Percentiles rank a stretch among this genome's conserved stretches.
These are phyloP conservation scores for Patagioenas fasciata DNA, from an alignment of 2,113 vertebrate species.

Conservation along the genomic window DNA sequence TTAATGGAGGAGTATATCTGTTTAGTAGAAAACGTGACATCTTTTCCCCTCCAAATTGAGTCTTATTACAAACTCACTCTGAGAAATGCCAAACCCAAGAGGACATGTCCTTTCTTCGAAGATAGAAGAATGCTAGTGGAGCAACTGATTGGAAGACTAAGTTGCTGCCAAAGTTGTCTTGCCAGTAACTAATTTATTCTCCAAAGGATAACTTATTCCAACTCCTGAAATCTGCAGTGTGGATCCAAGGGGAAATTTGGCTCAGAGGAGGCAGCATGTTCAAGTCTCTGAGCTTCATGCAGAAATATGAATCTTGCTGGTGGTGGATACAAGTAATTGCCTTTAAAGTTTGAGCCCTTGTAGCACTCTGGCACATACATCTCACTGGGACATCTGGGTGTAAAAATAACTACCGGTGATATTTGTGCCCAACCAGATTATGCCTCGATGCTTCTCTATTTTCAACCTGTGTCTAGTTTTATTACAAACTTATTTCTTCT, in stretches of 20 bases:
- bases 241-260: constrained; percentile 42
- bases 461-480: not conserved
- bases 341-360: not conserved
- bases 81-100: not conserved
- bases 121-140: not conserved
- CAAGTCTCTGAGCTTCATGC: not conserved
- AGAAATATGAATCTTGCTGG: not conserved
- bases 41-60: not conserved
- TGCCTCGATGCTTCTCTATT: not conserved
- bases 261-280: not conserved
- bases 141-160: constrained; percentile 33
- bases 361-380: not conserved
- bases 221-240: not conserved
- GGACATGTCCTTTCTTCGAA: not conserved
- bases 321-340: not conserved
- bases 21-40: constrained; percentile 6
- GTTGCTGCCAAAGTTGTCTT: constrained; percentile 45
- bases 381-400: not conserved
- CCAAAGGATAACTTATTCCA: constrained; percentile 39
- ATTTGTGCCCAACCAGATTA: not conserved
- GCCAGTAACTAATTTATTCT: constrained; percentile 57
- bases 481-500: not conserved
- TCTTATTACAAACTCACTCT: not conserved
- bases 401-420: not conserved
- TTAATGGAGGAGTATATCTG: not conserved